Evolutionary conservation across 1,140 invertebrate species (phyloP), one percentile per base, ranked within the genome.

Genomic region (Uloborus diversus): DNA sequence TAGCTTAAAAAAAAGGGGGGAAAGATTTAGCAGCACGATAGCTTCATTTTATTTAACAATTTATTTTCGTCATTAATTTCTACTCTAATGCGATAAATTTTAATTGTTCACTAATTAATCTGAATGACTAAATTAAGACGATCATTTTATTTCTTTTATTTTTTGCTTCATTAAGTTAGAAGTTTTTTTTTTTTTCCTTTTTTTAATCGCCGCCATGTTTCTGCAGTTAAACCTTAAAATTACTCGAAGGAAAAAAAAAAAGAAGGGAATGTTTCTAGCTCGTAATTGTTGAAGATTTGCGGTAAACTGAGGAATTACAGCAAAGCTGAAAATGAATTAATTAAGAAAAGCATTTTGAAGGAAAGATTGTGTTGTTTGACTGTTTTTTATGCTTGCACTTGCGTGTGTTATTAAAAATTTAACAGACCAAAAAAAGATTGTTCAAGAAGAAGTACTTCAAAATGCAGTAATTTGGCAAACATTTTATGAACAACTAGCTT

Each of bases 11-110:
- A 42, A 65, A 76, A 20, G 5, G 49, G n/a, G 49, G 20, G n/a
- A 76, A 65, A 76, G 61, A 76, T 49, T 76, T 76, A 33, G 37
- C 62, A n/a, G 17, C 37, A 49, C 25, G 37, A 75, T 47, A 42
- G 30, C 14, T 35, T 65, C 9, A 53, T 76, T 76, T 65, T 51
- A 65, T 76, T 76, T 65, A 76, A 51, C 61, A 65, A 76, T 65
- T 76, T 76, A 76, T 76, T 76, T 76, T 76, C 59, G 25, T 65
- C 73, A 76, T 76, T 76, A 76, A 76, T 76, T 76, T 76, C 47
- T 53, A 76, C 73, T 65, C 49, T 76, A 65, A 76, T 37, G 73
- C 61, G 73, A 76, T 76, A 76, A 76, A 76, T 76, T 76, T 76
- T 76, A 76, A 76, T 76, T 76, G 73, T 76, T 65, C 47, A 14